phyloP scores from a whole-genome alignment of 2,113 vertebrate species.

The Eurypyga helias region DNA sequence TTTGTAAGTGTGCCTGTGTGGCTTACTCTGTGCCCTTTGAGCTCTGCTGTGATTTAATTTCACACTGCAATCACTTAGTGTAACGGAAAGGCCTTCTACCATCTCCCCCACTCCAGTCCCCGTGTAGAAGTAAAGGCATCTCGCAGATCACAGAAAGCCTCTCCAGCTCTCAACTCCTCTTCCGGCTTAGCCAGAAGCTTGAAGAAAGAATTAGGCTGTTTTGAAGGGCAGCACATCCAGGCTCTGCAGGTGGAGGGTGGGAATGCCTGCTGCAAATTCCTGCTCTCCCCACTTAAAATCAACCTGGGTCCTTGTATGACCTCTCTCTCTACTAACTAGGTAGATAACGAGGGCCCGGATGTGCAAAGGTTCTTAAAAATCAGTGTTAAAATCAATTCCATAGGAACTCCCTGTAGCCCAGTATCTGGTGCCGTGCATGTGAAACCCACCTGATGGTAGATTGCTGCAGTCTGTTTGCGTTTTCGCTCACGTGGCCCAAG shows the following conservation, averaged over 20 bases:
- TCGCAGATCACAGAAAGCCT: not conserved
- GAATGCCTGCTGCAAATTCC: not conserved
- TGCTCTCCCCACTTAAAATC: not conserved
- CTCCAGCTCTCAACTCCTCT: not conserved
- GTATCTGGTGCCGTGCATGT: not conserved
- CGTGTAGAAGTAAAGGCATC: slow-evolving; percentile 33
- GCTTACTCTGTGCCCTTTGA: not conserved
- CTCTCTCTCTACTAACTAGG: not conserved
- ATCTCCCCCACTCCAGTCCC: not conserved
- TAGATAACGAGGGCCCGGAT: not conserved
- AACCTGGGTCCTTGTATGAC: not conserved
- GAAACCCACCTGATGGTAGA: not conserved
- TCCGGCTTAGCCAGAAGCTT: not conserved
- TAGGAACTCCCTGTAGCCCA: not conserved
- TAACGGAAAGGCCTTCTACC: not conserved
- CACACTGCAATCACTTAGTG: not conserved
- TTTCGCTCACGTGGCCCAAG: not conserved
- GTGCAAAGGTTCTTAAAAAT: not conserved
- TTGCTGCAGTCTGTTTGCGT: not conserved
- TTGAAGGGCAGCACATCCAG: not conserved
- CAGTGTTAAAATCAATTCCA: not conserved
- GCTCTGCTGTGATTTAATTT: not conserved
- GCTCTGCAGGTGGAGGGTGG: not conserved
- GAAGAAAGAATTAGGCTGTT: not conserved
- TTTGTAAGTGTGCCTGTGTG: not conserved